phyloP scores from a whole-genome alignment of 2,797 vertebrate genomes.

The Bradypodion pumilum region DNA sequence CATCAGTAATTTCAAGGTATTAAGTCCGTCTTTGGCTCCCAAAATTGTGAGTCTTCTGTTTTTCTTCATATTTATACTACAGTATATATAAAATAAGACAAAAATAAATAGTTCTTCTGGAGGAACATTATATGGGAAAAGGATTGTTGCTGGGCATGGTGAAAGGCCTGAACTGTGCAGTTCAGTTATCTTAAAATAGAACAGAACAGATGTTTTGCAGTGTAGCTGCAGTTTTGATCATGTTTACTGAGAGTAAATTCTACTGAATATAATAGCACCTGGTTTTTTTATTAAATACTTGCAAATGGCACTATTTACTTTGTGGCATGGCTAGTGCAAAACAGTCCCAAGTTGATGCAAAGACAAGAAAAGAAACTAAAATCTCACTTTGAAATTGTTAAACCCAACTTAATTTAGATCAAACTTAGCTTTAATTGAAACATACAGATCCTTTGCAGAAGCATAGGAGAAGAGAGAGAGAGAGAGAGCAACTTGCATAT shows the following conservation, averaged over 20 bases:
- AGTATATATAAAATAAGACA: not conserved
- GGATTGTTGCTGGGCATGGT: not conserved
- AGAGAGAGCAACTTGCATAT: no score
- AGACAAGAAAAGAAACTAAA: not conserved
- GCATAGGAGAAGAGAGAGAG: not conserved
- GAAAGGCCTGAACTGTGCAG: not conserved
- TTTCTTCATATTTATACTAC: no score
- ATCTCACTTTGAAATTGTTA: not conserved
- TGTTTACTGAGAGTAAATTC: not conserved
- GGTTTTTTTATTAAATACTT: not conserved
- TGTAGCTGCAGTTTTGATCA: no score
- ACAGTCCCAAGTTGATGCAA: not conserved
- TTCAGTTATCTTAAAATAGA: no score
- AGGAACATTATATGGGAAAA: not conserved
- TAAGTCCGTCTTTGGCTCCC: not conserved
- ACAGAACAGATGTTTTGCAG: no score
- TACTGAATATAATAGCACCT: not conserved
- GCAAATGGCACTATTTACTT: not conserved
- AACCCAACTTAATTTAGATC: not conserved
- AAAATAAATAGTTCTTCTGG: not conserved
- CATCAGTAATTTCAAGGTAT: not conserved
- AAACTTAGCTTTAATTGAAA: not conserved
- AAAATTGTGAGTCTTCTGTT: not conserved
- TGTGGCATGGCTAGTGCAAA: not conserved
- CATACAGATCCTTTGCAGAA: not conserved